phyloP scores from a whole-genome alignment of 2,797 vertebrate species.

The Falco peregrinus region DNA sequence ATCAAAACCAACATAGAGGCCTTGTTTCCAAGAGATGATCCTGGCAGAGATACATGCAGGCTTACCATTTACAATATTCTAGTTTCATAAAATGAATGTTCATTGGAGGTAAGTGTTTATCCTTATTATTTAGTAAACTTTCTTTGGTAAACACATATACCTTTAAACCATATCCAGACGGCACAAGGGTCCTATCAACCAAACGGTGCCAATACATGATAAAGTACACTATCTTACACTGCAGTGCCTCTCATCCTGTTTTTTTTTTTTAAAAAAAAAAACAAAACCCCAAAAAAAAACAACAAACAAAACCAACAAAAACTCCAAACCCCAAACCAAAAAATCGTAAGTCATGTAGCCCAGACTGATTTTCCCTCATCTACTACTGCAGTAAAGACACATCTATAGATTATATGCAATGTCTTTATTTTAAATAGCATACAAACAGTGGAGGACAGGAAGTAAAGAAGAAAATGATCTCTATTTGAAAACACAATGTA shows the following conservation, averaged over 20 bases:
- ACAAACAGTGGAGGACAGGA: not conserved
- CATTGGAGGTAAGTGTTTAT: not conserved
- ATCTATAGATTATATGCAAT: not conserved
- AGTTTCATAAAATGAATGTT: not conserved
- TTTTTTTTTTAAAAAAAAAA: not conserved
- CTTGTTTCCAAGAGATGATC: not conserved
- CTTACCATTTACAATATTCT: not conserved
- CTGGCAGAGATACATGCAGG: not conserved
- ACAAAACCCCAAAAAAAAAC: not conserved
- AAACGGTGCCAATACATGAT: not conserved
- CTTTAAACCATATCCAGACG: not conserved
- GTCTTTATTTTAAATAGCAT: not conserved
- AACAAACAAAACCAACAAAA: not conserved
- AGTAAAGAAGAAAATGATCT: not conserved
- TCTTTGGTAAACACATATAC: not conserved
- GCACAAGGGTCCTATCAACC: not conserved
- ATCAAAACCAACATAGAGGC: not conserved
- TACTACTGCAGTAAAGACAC: not conserved
- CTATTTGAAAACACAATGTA: not conserved
- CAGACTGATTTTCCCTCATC: not conserved
- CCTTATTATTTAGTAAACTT: not conserved
- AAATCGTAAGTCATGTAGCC: not conserved
- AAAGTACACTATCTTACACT: not conserved
- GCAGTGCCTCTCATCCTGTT: not conserved
- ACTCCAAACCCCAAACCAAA: not conserved